These are phyloP conservation scores for Piprites chloris DNA, from an alignment of 2,113 vertebrate genomes.

Conservation along the genomic window DNA sequence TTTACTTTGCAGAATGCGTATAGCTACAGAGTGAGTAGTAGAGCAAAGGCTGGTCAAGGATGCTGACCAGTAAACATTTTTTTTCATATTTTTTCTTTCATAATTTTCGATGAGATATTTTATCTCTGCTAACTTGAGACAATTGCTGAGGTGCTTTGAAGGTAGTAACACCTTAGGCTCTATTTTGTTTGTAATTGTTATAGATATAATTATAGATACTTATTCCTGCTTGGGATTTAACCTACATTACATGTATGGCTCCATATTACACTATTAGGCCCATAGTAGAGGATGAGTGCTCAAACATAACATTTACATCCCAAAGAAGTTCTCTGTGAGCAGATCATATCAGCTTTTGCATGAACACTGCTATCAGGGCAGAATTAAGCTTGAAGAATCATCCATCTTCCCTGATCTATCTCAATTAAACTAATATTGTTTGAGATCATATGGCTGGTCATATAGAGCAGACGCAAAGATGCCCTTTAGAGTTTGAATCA, in stretches of 20 bases:
- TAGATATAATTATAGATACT: neutral
- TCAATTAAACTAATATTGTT: neutral
- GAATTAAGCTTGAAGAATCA: neutral
- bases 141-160: neutral
- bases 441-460: neutral
- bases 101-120: neutral
- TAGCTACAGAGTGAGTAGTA: neutral
- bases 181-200: neutral
- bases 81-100: neutral
- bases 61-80: neutral
- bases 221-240: neutral
- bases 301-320: neutral
- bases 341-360: neutral
- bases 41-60: neutral
- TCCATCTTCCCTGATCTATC: neutral
- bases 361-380: neutral
- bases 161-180: neutral
- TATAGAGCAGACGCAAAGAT: neutral
- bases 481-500: neutral
- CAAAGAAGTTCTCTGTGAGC: neutral
- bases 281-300: neutral
- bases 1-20: neutral
- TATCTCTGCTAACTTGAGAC: neutral
- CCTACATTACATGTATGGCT: neutral
- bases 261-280: neutral